phyloP scores from a whole-genome alignment of 1,140 invertebrate species.

The Ooceraea biroi region DNA sequence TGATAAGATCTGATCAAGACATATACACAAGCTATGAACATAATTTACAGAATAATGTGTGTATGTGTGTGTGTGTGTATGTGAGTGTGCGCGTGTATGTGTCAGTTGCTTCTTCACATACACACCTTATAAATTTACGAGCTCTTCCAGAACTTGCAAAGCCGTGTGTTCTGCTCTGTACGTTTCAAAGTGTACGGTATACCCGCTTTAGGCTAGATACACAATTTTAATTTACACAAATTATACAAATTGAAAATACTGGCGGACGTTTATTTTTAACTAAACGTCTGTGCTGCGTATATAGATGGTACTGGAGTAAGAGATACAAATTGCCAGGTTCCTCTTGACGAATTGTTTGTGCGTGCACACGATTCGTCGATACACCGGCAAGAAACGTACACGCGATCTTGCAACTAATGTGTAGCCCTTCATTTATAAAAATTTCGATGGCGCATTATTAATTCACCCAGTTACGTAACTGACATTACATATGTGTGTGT shows the following conservation, averaged over 20 bases:
- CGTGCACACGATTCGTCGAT: slow-evolving; percentile 11
- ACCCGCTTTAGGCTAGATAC: neutral
- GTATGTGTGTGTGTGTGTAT: neutral
- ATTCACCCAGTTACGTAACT: slow-evolving; percentile 68
- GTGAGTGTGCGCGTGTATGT: slow-evolving; percentile 8
- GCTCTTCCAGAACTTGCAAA: neutral
- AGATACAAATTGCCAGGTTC: slow-evolving; percentile 64
- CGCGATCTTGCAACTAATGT: slow-evolving; percentile 45
- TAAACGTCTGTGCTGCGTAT: slow-evolving; percentile 14
- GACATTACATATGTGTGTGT: slow-evolving; percentile 53
- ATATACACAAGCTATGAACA: slow-evolving; percentile 57
- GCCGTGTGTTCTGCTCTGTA: slow-evolving; percentile 17
- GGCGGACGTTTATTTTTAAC: slow-evolving; percentile 38
- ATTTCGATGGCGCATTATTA: slow-evolving; percentile 63
- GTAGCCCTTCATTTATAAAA: slow-evolving; percentile 67
- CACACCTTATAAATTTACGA: slow-evolving; percentile 37
- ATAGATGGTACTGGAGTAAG: slow-evolving; percentile 36
- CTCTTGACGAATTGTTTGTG: slow-evolving; percentile 61
- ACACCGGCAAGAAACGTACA: slow-evolving; percentile 54
- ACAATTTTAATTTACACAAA: slow-evolving; percentile 47
- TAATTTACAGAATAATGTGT: slow-evolving; percentile 59
- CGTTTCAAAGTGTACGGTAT: neutral
- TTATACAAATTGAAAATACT: slow-evolving; percentile 59
- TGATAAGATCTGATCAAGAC: slow-evolving; percentile 59
- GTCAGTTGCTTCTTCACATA: neutral